Evolutionary conservation across 2,797 vertebrate genomes (phyloP), one percentile per base, ranked within the genome.

Genomic region (Hoplostethus atlanticus): DNA sequence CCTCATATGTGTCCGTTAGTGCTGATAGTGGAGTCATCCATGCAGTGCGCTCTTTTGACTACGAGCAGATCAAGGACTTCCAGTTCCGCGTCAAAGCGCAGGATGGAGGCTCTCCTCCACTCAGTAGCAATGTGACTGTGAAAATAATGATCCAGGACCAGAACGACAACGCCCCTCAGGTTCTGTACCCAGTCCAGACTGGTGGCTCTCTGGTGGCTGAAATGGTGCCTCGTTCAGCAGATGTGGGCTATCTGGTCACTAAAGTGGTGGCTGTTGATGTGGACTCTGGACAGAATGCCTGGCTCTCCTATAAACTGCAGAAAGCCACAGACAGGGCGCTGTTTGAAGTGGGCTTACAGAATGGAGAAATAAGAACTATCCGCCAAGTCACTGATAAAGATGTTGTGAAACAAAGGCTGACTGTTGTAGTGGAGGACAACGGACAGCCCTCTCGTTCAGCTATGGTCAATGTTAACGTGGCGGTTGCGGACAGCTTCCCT

Each of bases 281-380:
- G 79, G 95, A 95, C 86, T 94, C 93, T 2, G 95, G 95, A 73
- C 94, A 95, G 83, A 96, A 95, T 54, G 92, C 94, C 71, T 94
- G 91, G 92, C 92, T 94, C 56, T 94, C 91, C 31, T 95, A 93
- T 77, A 86, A 90, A 69, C 81, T 93, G 17, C 47, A 91, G 50
- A 92, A 92, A 68, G 76, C 81, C 40, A 86, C 80, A 28, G 90
- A 34, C 34, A 34, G 34, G 34, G 34, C 34, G 3, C 34, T 34
- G 34, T 34, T 34, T 34, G 34, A 34, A 34, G 3, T 34, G 34
- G 34, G 34, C 34, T 34, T 34, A 34, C 34, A 34, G 34, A 34
- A 34, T 34, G 34, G 34, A 6, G 34, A 34, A 34, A 34, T 34
- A 34, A 34, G 34, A 34, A 34, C 34, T 34, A 34, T 34, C 34